Evolutionary conservation across 1,140 invertebrate genomes (phyloP).

Genomic region (Scaptomyza graminum): DNA sequence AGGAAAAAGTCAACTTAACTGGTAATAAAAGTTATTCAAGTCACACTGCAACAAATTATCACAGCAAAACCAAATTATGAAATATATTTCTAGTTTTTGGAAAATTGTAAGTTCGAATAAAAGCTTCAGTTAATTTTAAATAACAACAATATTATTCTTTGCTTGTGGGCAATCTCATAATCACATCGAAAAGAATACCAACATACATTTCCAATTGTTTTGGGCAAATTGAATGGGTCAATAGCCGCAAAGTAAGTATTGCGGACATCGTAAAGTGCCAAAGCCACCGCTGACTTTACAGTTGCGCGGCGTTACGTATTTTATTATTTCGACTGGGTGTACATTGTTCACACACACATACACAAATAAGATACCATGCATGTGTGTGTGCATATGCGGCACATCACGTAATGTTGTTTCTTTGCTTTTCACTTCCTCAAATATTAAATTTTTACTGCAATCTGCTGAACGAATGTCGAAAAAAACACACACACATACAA

Average conservation of each 20-base stretch:
- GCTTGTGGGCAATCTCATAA: background rate
- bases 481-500: background rate
- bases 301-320: conserved; percentile 52
- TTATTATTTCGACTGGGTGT: conserved; percentile 46
- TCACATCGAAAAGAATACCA: conserved; percentile 14
- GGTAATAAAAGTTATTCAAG: too few relatives aligned
- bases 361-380: conserved; percentile 2
- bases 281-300: conserved; percentile 40
- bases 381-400: conserved; percentile 30
- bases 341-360: conserved; percentile 25
- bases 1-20: too few relatives aligned
- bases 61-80: too few relatives aligned
- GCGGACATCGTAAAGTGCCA: conserved; percentile 76
- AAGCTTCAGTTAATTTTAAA: background rate
- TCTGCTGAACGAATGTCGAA: conserved; percentile 30
- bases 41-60: too few relatives aligned
- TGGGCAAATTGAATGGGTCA: conserved; percentile 34
- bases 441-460: conserved; percentile 72
- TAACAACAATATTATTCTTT: background rate
- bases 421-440: conserved; percentile 70
- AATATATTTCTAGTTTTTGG: too few relatives aligned
- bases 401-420: conserved; percentile 72
- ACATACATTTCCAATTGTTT: conserved; percentile 1
- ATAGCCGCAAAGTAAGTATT: conserved; percentile 50
- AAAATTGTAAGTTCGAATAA: background rate